Base-by-base conservation (phyloP, 2,797 vertebrate genomes). In the Malurus splendens region DNA sequence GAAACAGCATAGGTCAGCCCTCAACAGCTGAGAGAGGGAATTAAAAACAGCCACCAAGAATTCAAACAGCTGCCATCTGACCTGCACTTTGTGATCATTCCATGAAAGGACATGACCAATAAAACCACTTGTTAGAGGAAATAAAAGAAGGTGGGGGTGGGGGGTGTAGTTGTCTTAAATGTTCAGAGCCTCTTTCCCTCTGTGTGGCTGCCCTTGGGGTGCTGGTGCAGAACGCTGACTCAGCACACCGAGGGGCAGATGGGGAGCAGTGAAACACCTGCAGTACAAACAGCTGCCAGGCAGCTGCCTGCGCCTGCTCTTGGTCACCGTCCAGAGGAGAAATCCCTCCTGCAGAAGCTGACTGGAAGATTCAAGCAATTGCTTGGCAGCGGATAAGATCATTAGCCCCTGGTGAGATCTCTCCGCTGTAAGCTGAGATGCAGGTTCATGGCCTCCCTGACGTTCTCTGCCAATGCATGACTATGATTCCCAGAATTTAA, bases 201-300 rank as follows among this genome's bases (percentile, higher is more conserved):
- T 56, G 30, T n/a, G 1, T 1, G 2, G 27, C 48, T 44, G 6
- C 18, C 19, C 19, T 30, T 0, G 3, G 0, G 2, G 44, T 12
- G 23, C 42, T 60, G 38, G 51, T 0, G 2, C 36, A 82, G 82
- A 79, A 47, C 0, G 3, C 71, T 61, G 74, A 22, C n/a, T 62
- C 89, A 50, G 62, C 78, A 70, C 12, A 0, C 6, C 1, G 10
- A 20, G 18, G 6, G 20, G 44, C 68, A 85, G 65, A 25, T 10
- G 27, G 38, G 54, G 20, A 89, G 61, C 24, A 33, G 55, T 10
- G 55, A 38, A 80, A 74, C 27, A 41, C 17, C 66, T 83, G 75
- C 73, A 71, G 57, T 4, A 32, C 52, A 74, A 65, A 59, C n/a
- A 76, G 75, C 72, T 94, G 86, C 75, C 5, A 6, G 73, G 61